Percentiles rank a stretch among this genome's conserved stretches.
phyloP scores from a whole-genome alignment of 35 echinoderm and acorn worm species.

The Ptychodera flava region DNA sequence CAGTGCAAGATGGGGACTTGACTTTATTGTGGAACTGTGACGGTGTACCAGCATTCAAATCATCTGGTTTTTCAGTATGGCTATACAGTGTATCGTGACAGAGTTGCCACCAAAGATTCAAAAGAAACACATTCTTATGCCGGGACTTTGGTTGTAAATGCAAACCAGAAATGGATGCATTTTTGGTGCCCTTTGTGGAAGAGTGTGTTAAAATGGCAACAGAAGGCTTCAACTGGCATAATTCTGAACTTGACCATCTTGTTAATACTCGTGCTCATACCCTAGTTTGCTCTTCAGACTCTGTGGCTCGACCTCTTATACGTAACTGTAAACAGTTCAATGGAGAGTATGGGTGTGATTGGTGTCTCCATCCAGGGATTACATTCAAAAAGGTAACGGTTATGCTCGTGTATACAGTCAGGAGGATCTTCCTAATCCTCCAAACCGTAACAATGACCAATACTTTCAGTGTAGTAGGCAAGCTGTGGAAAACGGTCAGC shows the following conservation, averaged over 20 bases:
- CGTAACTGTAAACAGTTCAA: conserved; percentile 39
- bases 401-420: not conserved
- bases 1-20: conserved; percentile 13
- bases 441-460: not conserved
- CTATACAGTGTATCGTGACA: conserved; percentile 31
- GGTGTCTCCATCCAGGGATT: conserved; percentile 70
- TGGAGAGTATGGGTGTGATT: conserved; percentile 48
- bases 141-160: conserved; percentile 48
- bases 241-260: not conserved
- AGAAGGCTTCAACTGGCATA: conserved; percentile 34
- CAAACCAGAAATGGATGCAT: conserved; percentile 46
- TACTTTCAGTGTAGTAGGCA: not conserved
- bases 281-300: conserved; percentile 30
- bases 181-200: conserved; percentile 42
- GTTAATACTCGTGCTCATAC: conserved; percentile 20
- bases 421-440: not conserved
- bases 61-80: conserved; percentile 32
- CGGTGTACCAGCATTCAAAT: conserved; percentile 55
- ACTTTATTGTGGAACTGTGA: conserved; percentile 59
- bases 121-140: conserved; percentile 32
- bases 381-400: not conserved
- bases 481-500: not conserved
- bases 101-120: conserved; percentile 19
- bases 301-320: conserved; percentile 29
- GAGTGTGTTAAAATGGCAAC: conserved; percentile 33